Conservation (phyloP, 2,797 vertebrate species). For the Mergus octosetaceus region DNA sequence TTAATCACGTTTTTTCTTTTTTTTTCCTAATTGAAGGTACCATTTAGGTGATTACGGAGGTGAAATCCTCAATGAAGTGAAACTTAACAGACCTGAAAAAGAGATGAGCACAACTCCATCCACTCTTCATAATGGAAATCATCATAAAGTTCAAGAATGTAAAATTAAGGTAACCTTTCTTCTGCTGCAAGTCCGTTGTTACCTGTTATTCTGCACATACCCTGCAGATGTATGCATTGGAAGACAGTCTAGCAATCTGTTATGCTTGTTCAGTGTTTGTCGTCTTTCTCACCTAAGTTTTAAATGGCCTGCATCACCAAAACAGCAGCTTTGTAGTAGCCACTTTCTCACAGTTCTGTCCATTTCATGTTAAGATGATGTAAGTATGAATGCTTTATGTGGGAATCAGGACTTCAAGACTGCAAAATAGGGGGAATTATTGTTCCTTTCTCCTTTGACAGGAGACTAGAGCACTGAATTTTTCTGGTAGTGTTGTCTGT, state of each 20-base stretch:
- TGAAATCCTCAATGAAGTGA: slow-evolving; percentile 89
- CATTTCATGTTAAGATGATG: not conserved
- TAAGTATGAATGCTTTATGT: not conserved
- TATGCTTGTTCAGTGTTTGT: not conserved
- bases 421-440: not conserved
- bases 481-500: fast-evolving
- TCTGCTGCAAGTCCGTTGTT: not conserved
- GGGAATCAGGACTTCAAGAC: not conserved
- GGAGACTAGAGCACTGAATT: not conserved
- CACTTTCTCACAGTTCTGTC: not conserved
- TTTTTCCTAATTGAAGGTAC: slow-evolving; percentile 77
- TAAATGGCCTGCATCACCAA: not conserved
- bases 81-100: slow-evolving; percentile 87
- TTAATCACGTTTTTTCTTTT: not conserved
- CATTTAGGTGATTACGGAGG: slow-evolving; percentile 92
- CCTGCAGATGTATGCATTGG: not conserved
- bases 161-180: slow-evolving; percentile 85
- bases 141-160: slow-evolving; percentile 86
- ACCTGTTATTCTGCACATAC: fast-evolving
- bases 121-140: slow-evolving; percentile 84
- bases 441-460: not conserved
- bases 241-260: not conserved
- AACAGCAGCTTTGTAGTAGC: not conserved
- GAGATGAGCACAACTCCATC: slow-evolving; percentile 80
- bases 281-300: not conserved